Evolutionary conservation across 2,888 invertebrate species (phyloP), one percentile per base, ranked within the genome.

Genomic region (Arrhopalites spinosus): DNA sequence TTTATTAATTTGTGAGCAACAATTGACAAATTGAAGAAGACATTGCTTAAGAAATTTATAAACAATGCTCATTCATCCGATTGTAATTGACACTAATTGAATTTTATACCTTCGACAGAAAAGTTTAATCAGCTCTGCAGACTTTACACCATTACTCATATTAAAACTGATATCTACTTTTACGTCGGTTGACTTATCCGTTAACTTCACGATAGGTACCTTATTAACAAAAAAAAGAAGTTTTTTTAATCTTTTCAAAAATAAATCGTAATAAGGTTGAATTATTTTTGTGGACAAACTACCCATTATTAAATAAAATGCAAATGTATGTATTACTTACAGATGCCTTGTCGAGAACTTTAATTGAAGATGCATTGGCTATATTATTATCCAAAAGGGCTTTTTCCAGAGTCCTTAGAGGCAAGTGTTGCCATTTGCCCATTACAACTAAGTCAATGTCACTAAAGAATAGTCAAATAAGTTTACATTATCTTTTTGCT

Each of bases 161-260:
- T 99, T 99, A 89, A 99, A 99, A 84, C 98, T 97, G 86, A 99
- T 98, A 88, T 99, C 99, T 84, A 96, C 96, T 89, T 94, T 94
- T 77, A 99, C 93, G 83, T 94, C 93, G 82, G 91, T 87, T 86
- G 90, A 90, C 79, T 90, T 89, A 86, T 98, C 97, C 43, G 94
- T 96, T 86, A 98, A 89, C 88, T 99, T 99, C 81, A 99, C 95
- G 84, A 99, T 98, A 83, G 99, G 99, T 83, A 99, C 78, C 78
- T 78, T 45, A 1, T 30, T 30, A n/a, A 30, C 30, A 63, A 27
- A 30, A 63, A 53, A 53, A 45, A 11, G 15, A 45, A 45, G 15
- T 11, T 15, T 45, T 45, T 45, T 7, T 45, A 45, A 11, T 45
- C 15, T 45, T 45, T 45, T 7, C 15, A 11, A 45, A 7, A 7